These are phyloP conservation scores for Apotomis turbidana DNA, from an alignment of 2,888 invertebrate species.

Conservation along the genomic window DNA sequence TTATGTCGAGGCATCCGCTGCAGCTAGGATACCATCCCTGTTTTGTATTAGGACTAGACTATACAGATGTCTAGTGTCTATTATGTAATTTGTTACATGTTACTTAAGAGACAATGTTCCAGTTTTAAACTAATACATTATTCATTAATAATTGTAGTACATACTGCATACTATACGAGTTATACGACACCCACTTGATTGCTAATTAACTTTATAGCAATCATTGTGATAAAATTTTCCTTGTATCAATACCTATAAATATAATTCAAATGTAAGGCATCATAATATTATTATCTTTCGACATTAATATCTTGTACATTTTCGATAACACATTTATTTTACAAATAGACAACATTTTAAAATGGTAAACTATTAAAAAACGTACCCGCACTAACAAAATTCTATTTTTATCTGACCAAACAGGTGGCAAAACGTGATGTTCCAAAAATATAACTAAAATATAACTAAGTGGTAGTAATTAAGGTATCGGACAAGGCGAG, in stretches of 20 bases:
- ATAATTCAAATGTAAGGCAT: background rate
- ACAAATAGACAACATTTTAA: background rate
- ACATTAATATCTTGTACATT: background rate
- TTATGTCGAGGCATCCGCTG: slow-evolving; percentile 24
- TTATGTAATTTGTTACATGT: background rate
- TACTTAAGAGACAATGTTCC: background rate
- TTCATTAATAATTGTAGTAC: no score
- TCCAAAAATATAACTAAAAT: slow-evolving; percentile 13
- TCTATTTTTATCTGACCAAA: slow-evolving; percentile 17
- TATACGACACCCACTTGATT: no score
- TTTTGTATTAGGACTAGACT: no score
- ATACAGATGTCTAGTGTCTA: no score
- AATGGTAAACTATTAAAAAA: background rate
- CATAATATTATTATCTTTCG: background rate
- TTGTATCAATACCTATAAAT: background rate
- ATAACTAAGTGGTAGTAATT: slow-evolving; percentile 11
- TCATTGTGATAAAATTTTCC: background rate
- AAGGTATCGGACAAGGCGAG: slow-evolving; percentile 14
- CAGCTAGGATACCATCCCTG: background rate
- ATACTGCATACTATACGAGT: no score
- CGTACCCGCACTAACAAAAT: slow-evolving; percentile 7
- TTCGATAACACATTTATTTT: background rate
- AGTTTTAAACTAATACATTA: no score
- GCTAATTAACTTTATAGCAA: background rate
- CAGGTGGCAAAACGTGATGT: slow-evolving; percentile 23